phyloP scores from a whole-genome alignment of 2,797 vertebrate species.

The Lithobates pipiens region DNA sequence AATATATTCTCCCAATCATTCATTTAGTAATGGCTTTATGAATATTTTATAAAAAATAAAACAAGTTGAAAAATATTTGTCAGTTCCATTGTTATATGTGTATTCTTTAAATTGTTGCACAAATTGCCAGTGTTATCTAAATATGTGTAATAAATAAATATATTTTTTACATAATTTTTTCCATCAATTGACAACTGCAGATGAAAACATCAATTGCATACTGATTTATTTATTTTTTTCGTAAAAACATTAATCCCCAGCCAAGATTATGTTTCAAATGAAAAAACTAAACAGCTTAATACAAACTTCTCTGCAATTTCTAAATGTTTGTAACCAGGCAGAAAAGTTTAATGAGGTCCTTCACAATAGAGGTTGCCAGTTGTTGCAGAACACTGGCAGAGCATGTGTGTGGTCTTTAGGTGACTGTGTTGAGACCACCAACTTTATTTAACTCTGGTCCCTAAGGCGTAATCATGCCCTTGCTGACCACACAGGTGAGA shows the following conservation, averaged over 20 bases:
- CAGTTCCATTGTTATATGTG: not conserved
- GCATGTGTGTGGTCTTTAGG: constrained; percentile 57
- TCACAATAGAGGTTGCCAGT: constrained; percentile 53
- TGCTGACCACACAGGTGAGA: constrained; percentile 58
- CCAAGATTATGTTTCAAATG: not conserved
- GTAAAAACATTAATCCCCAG: not conserved
- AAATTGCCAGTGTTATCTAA: no score
- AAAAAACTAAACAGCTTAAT: not conserved
- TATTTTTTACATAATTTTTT: not conserved
- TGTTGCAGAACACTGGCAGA: constrained; percentile 30
- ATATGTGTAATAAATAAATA: no score
- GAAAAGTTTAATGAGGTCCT: constrained; percentile 51
- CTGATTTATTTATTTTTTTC: not conserved
- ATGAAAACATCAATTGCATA: not conserved
- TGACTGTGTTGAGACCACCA: constrained; percentile 60
- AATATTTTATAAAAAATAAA: not conserved
- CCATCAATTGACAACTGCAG: no score
- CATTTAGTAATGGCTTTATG: not conserved
- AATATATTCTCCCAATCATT: not conserved
- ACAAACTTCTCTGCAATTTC: constrained; percentile 26
- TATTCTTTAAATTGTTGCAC: not conserved
- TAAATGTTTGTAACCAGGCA: constrained; percentile 63
- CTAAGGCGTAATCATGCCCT: constrained; percentile 57
- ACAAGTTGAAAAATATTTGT: not conserved
- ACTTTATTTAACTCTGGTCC: constrained; percentile 57